These are phyloP conservation scores for Pachyramphus minor DNA, from an alignment of 2,113 vertebrate species.

Conservation along the genomic window DNA sequence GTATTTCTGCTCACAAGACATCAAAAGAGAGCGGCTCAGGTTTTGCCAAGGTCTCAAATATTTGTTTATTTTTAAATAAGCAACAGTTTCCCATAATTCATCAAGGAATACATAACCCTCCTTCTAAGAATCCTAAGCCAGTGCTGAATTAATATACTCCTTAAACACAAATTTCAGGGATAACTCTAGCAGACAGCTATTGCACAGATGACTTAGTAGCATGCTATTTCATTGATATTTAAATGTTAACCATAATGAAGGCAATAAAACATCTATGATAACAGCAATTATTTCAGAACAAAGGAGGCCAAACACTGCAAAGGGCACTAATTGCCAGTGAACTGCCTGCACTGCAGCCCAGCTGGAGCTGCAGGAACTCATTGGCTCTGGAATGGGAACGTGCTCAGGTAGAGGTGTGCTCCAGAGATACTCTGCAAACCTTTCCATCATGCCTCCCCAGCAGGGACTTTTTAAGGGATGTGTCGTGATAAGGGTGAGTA, in stretches of 20 bases:
- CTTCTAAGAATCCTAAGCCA: background rate
- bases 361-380: background rate
- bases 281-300: constrained; percentile 72
- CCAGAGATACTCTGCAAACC: background rate
- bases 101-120: background rate
- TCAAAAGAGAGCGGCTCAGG: background rate
- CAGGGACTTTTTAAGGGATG: background rate
- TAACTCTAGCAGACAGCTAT: constrained; percentile 34
- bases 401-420: background rate
- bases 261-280: constrained; percentile 74
- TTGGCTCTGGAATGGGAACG: accelerated
- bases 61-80: background rate
- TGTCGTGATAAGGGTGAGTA: background rate
- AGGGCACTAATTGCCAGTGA: constrained; percentile 22
- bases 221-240: constrained; percentile 71
- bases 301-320: constrained; percentile 61
- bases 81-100: background rate
- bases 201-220: constrained; percentile 60
- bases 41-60: background rate
- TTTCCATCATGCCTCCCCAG: background rate
- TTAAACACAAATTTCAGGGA: background rate
- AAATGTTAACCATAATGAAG: constrained; percentile 75
- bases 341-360: background rate
- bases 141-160: background rate
- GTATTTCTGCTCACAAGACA: background rate